These are phyloP conservation scores for Muscicapa striata DNA, from an alignment of 2,797 vertebrate species.

Conservation along the genomic window DNA sequence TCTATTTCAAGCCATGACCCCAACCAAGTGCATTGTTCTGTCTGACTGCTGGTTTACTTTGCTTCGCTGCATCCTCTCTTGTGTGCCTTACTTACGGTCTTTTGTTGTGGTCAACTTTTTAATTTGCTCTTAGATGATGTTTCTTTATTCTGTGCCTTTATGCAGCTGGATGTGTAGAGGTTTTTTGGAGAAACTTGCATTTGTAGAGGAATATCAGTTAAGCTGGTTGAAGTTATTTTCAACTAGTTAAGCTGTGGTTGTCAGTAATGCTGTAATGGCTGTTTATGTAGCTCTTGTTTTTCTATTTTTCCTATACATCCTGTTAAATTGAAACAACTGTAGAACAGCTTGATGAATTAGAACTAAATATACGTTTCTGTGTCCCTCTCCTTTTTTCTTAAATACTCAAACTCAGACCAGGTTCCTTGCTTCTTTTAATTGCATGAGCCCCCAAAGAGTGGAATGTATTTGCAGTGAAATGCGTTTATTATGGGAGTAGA, in stretches of 20 bases:
- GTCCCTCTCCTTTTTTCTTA: rapidly evolving
- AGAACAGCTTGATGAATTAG: background rate
- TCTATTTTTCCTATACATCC: background rate
- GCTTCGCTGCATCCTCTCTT: background rate
- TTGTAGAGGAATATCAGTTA: background rate
- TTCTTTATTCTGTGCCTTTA: background rate
- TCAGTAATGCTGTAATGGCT: background rate
- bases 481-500: background rate
- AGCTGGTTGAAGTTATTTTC: background rate
- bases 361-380: background rate
- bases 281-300: background rate
- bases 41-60: background rate
- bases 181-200: background rate
- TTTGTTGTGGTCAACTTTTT: background rate
- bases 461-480: background rate
- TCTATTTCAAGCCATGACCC: background rate
- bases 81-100: background rate
- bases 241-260: background rate
- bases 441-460: background rate
- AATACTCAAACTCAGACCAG: background rate
- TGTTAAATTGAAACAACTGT: background rate
- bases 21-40: background rate
- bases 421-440: background rate
- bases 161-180: rapidly evolving
- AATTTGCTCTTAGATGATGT: background rate